These are phyloP conservation scores for Hemistola chrysoprasaria DNA, from an alignment of 2,888 invertebrate genomes.

Conservation along the genomic window DNA sequence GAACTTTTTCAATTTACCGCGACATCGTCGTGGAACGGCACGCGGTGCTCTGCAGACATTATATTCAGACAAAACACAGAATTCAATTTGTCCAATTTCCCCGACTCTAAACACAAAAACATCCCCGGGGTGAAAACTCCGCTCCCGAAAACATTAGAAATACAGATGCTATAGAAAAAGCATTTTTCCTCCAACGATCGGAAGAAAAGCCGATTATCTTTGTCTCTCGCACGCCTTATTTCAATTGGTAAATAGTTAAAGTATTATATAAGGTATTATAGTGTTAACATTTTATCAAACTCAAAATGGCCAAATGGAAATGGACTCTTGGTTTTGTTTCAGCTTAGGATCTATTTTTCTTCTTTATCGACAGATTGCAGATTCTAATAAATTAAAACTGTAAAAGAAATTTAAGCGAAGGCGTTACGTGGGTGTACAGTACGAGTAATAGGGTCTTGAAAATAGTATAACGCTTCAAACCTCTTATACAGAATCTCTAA, in stretches of 20 bases:
- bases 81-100: constrained; percentile 55
- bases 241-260: constrained; percentile 18
- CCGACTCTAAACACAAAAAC: constrained; percentile 47
- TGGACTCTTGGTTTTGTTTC: no score
- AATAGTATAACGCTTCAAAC: no score
- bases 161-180: constrained; percentile 41
- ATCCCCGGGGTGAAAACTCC: constrained; percentile 46
- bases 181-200: constrained; percentile 36
- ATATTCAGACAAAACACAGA: constrained; percentile 49
- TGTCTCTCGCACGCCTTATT: constrained; percentile 32
- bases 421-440: no score
- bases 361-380: no score
- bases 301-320: no score
- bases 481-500: no score
- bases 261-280: no score
- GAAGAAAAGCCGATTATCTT: constrained; percentile 51
- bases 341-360: no score
- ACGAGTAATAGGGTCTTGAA: no score
- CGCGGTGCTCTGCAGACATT: constrained; percentile 26
- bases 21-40: constrained; percentile 22
- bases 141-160: constrained; percentile 48
- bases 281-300: background rate
- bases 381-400: no score
- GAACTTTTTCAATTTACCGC: constrained; percentile 33
- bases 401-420: no score